phyloP scores from a whole-genome alignment of 2,797 vertebrate genomes.

The Aulostomus chinensis region DNA sequence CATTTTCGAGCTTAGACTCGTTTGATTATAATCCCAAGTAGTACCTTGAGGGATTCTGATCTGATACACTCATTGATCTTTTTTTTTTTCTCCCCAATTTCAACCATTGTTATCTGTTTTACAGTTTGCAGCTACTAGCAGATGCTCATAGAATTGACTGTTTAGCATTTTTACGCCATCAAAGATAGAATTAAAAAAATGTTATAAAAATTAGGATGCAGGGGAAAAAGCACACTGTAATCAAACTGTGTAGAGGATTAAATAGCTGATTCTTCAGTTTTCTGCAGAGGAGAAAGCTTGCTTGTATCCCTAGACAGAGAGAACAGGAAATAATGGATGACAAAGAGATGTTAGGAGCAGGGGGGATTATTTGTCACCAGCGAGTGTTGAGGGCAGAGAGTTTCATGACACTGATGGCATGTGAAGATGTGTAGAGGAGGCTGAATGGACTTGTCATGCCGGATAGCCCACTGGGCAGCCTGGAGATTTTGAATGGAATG shows the following conservation, averaged over 20 bases:
- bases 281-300: not conserved
- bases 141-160: constrained; percentile 19
- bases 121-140: not conserved
- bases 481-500: constrained; percentile 8
- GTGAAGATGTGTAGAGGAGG: constrained; percentile 60
- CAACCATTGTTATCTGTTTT: constrained; percentile 11
- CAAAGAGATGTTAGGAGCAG: constrained; percentile 2
- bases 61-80: constrained; percentile 22
- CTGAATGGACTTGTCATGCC: constrained; percentile 46
- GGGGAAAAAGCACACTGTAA: constrained; percentile 22
- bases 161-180: constrained; percentile 15
- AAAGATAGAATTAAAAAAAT: constrained; percentile 9
- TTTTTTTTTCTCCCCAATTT: constrained; percentile 15
- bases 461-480: constrained; percentile 12
- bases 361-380: constrained; percentile 51
- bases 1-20: constrained; percentile 25
- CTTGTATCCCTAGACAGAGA: constrained; percentile 17
- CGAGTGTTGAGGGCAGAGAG: constrained; percentile 43
- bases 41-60: constrained; percentile 48
- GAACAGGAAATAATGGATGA: constrained; percentile 33
- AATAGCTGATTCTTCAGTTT: constrained; percentile 16
- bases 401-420: constrained; percentile 61
- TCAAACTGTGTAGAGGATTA: constrained; percentile 6
- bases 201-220: too few relatives aligned
- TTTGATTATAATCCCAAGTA: constrained; percentile 56